A percentile compares a stretch with the other conserved stretches of the same genome.
phyloP scores from a whole-genome alignment of 2,113 vertebrate species.

The Agapornis roseicollis region DNA sequence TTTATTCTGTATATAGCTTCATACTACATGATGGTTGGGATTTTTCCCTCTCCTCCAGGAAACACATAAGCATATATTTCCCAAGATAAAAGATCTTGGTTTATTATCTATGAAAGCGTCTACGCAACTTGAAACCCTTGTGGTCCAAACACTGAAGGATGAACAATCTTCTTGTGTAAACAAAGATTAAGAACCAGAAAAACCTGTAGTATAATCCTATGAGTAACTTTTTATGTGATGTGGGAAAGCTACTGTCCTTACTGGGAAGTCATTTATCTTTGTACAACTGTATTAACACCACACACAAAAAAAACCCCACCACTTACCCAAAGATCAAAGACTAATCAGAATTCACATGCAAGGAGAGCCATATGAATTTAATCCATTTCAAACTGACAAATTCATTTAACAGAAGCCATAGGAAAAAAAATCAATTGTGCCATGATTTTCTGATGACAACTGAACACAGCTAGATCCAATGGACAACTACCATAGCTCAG shows the following conservation, averaged over 20 bases:
- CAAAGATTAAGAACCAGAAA: constrained; percentile 24
- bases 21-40: neutral
- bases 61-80: neutral
- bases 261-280: neutral
- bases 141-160: neutral
- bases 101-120: neutral
- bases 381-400: neutral
- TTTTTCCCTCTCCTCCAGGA: neutral
- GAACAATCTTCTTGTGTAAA: neutral
- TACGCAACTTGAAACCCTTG: neutral
- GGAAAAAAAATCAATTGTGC: constrained; percentile 17
- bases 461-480: neutral
- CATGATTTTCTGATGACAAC: neutral
- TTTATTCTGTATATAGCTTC: neutral
- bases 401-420: neutral
- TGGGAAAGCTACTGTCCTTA: neutral
- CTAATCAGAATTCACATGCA: neutral
- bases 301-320: neutral
- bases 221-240: neutral
- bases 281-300: neutral
- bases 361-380: neutral
- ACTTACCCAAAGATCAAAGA: neutral
- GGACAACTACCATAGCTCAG: neutral
- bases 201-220: neutral
- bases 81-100: neutral